These are phyloP conservation scores for Idaea dimidiata DNA, from an alignment of 2,888 invertebrate species.

Conservation along the genomic window DNA sequence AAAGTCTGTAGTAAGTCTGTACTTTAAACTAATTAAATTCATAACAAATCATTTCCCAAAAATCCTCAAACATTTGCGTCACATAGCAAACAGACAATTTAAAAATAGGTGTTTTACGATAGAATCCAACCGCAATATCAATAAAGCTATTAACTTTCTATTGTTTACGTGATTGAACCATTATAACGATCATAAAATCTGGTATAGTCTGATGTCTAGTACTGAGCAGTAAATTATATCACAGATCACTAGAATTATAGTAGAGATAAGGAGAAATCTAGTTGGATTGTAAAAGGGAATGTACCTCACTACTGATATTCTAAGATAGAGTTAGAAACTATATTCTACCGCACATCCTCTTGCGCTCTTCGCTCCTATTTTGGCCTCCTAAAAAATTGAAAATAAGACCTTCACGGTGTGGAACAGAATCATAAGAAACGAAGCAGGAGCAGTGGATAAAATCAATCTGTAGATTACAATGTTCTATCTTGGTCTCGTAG, in stretches of 20 bases:
- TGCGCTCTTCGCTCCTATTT: too few species aligned
- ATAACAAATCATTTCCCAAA: neutral
- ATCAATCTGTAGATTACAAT: too few species aligned
- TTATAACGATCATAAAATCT: constrained; percentile 58
- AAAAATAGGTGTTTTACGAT: constrained; percentile 10
- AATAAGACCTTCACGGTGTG: too few species aligned
- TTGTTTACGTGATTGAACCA: constrained; percentile 60
- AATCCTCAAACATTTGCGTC: neutral
- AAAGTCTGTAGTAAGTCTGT: too few species aligned
- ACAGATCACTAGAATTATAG: constrained; percentile 38
- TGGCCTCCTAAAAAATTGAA: too few species aligned
- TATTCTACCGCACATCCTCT: too few species aligned
- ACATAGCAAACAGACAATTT: constrained; percentile 1
- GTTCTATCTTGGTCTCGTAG: neutral
- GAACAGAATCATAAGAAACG: too few species aligned
- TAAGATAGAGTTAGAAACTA: too few species aligned
- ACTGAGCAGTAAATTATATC: neutral
- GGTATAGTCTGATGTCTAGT: constrained; percentile 48
- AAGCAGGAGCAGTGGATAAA: too few species aligned
- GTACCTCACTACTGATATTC: neutral
- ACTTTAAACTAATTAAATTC: too few species aligned
- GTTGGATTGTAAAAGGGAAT: neutral
- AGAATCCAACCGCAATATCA: constrained; percentile 51
- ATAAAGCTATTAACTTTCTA: constrained; percentile 58
- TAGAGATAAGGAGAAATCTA: neutral